A percentile compares a stretch with the other conserved stretches of the same genome.
Evolutionary conservation across 2,888 invertebrate genomes (phyloP).

Genomic region (Seira ritae): DNA sequence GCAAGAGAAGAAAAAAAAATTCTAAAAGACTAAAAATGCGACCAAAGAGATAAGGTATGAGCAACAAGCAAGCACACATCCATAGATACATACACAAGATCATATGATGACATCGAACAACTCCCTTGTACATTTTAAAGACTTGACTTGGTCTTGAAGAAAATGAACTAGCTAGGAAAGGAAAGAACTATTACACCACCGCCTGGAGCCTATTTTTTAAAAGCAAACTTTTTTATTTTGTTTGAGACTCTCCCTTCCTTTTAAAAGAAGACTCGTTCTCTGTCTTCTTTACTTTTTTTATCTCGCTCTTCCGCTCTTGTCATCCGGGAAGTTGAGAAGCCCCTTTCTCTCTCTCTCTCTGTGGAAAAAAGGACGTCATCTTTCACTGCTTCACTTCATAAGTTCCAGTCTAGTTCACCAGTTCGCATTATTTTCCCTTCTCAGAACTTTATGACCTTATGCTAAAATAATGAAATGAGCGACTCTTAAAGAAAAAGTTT

Average conservation of each 20-base stretch:
- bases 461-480: not conserved
- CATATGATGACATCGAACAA: not conserved
- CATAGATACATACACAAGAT: no score
- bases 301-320: not conserved
- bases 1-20: slow-evolving; percentile 12
- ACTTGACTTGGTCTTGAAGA: no score
- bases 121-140: no score
- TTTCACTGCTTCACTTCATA: no score
- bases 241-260: no score
- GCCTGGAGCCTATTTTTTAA: not conserved
- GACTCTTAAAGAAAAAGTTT: not conserved
- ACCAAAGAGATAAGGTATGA: slow-evolving; percentile 31
- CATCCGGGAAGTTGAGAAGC: not conserved
- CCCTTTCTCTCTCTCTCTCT: not conserved
- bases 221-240: not conserved
- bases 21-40: no score
- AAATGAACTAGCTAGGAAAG: no score
- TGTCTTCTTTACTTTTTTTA: not conserved
- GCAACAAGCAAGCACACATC: slow-evolving; percentile 50
- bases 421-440: not conserved
- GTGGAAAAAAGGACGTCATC: not conserved
- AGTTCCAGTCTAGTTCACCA: no score
- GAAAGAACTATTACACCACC: no score
- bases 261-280: no score
- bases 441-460: not conserved